Percentiles rank a stretch among this genome's conserved stretches.
Conservation (phyloP, 2,113 vertebrate species). For the Pachypanchax playfairii region DNA sequence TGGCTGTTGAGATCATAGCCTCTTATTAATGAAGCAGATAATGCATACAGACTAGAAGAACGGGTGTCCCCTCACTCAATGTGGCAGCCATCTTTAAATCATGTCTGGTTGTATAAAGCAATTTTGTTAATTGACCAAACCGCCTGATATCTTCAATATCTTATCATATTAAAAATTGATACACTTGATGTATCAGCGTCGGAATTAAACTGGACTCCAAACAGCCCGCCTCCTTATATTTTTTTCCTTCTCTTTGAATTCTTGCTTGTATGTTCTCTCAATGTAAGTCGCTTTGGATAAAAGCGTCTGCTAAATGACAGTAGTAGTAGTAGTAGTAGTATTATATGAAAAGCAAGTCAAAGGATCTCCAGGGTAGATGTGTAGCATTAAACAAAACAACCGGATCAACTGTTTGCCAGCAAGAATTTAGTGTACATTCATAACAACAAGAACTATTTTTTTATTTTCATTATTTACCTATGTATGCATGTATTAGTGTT, state of each 20-base stretch:
- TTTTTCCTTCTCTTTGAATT: too few relatives aligned
- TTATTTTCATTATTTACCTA: neutral
- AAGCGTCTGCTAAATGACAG: too few relatives aligned
- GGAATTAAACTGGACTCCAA: too few relatives aligned
- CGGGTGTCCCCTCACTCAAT: slow-evolving; percentile 73
- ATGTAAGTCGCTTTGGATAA: too few relatives aligned
- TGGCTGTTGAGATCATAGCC: slow-evolving; percentile 68
- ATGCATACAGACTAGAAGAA: slow-evolving; percentile 72
- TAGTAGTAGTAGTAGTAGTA: too few relatives aligned
- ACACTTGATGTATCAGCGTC: too few relatives aligned
- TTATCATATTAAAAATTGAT: too few relatives aligned
- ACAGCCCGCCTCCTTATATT: too few relatives aligned
- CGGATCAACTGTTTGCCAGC: slow-evolving; percentile 4
- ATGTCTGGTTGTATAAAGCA: slow-evolving; percentile 70
- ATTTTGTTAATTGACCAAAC: slow-evolving; percentile 70
- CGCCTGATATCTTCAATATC: slow-evolving; percentile 46
- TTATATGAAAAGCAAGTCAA: slow-evolving; percentile 64
- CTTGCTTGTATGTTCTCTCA: too few relatives aligned
- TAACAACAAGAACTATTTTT: neutral
- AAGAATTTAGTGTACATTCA: slow-evolving; percentile 41
- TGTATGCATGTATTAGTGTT: too few relatives aligned
- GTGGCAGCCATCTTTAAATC: slow-evolving; percentile 73
- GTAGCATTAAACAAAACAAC: slow-evolving; percentile 56
- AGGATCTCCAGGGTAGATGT: slow-evolving; percentile 46
- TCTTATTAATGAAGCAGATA: slow-evolving; percentile 75